Conservation (phyloP, 2,797 vertebrate species). For the Pygocentrus nattereri region DNA sequence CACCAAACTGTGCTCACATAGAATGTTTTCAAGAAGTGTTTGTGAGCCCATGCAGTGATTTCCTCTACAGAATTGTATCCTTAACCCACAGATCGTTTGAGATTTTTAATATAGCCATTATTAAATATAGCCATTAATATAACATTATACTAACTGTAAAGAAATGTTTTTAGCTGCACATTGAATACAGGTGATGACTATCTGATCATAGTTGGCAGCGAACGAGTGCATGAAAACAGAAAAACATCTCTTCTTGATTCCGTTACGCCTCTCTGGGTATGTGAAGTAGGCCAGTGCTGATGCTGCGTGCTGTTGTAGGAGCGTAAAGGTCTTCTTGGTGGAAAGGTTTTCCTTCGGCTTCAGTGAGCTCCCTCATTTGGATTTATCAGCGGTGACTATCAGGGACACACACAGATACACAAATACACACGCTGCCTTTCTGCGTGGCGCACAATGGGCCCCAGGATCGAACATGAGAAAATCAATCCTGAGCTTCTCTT, state of each 20-base stretch:
- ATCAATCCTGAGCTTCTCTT: slow-evolving; percentile 71
- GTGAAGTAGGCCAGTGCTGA: not conserved
- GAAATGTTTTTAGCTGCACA: no score
- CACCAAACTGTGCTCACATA: no score
- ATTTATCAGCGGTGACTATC: slow-evolving; percentile 38
- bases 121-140: no score
- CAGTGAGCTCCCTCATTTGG: not conserved
- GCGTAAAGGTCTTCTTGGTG: not conserved
- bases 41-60: no score
- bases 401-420: slow-evolving; percentile 46
- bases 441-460: slow-evolving; percentile 51
- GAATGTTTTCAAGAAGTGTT: no score
- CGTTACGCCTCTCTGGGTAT: not conserved
- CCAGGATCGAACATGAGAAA: slow-evolving; percentile 78
- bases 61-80: no score
- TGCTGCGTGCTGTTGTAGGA: not conserved
- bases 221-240: no score
- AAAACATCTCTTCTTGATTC: no score
- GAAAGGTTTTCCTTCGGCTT: slow-evolving; percentile 7
- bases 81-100: no score
- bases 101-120: no score
- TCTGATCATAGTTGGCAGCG: not conserved
- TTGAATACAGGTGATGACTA: not conserved
- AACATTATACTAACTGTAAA: no score
- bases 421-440: slow-evolving; percentile 47